Conservation (phyloP, 2,797 vertebrate species). For the Anguilla marmorata region DNA sequence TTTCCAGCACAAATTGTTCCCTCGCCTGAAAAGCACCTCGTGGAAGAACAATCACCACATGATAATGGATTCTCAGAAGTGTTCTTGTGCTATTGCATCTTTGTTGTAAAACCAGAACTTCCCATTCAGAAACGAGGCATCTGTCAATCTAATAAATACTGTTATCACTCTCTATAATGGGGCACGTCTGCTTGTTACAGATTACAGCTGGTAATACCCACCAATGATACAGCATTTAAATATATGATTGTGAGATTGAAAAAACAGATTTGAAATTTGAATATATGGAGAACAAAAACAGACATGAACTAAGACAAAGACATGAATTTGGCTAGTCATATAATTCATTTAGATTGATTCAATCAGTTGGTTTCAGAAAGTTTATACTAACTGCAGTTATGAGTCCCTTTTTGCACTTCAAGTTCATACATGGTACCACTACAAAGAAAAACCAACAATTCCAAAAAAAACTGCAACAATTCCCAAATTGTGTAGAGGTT, state of each 20-base stretch:
- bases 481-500: too few relatives aligned
- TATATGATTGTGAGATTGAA: neutral
- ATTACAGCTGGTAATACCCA: neutral
- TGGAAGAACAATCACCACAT: neutral
- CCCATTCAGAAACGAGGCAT: neutral
- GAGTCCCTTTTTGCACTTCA: neutral
- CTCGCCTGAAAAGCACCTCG: neutral
- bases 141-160: neutral
- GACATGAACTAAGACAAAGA: too few relatives aligned
- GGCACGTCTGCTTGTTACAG: neutral
- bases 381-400: too few relatives aligned
- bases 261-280: too few relatives aligned
- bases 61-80: conserved; percentile 5
- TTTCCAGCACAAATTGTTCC: neutral
- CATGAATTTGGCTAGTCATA: too few relatives aligned
- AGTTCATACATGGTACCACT: neutral
- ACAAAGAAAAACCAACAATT: too few relatives aligned
- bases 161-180: neutral
- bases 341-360: too few relatives aligned
- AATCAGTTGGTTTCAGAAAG: too few relatives aligned
- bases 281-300: too few relatives aligned
- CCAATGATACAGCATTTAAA: neutral
- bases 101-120: neutral
- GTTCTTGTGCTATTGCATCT: neutral
- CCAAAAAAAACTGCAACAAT: neutral